Evolutionary conservation across 2,888 invertebrate genomes (phyloP).

Genomic region (Quadroppia sp.): DNA sequence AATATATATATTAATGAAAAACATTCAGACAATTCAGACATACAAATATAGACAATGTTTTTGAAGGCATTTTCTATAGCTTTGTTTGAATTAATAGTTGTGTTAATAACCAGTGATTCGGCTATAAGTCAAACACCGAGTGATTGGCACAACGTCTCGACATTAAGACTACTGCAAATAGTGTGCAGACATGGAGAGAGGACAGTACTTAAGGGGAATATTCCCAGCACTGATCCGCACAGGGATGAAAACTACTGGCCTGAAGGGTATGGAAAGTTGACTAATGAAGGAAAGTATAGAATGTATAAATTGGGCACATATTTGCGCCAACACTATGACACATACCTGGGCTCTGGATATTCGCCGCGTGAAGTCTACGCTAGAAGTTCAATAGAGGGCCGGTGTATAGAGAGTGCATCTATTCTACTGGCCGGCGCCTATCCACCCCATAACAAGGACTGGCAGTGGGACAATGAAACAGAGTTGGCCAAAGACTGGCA

Average conservation of each 20-base stretch:
- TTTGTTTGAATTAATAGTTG: no score
- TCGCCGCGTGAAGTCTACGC: slow-evolving; percentile 29
- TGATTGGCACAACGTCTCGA: no score
- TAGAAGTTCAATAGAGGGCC: slow-evolving; percentile 32
- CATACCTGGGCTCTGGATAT: slow-evolving; percentile 21
- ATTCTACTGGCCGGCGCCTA: slow-evolving; percentile 16
- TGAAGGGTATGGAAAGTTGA: slow-evolving; percentile 36
- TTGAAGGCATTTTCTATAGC: no score
- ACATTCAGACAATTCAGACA: no score
- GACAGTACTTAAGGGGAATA: slow-evolving; percentile 2
- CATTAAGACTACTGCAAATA: slow-evolving; percentile 38
- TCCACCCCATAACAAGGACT: slow-evolving; percentile 6
- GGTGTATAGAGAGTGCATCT: slow-evolving; percentile 40
- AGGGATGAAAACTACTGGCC: slow-evolving; percentile 32
- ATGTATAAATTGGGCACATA: slow-evolving; percentile 40
- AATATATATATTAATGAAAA: no score
- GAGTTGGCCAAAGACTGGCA: slow-evolving; percentile 33
- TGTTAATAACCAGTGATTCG: no score
- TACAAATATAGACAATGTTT: no score
- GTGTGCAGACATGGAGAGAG: slow-evolving; percentile 42
- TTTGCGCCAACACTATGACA: slow-evolving; percentile 16
- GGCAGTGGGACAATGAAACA: slow-evolving; percentile 21
- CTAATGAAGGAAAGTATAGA: slow-evolving; percentile 35
- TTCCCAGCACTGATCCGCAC: slow-evolving; percentile 40
- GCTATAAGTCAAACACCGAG: no score